Evolutionary conservation across 2,113 vertebrate genomes (phyloP).

Genomic region (Otis tarda): DNA sequence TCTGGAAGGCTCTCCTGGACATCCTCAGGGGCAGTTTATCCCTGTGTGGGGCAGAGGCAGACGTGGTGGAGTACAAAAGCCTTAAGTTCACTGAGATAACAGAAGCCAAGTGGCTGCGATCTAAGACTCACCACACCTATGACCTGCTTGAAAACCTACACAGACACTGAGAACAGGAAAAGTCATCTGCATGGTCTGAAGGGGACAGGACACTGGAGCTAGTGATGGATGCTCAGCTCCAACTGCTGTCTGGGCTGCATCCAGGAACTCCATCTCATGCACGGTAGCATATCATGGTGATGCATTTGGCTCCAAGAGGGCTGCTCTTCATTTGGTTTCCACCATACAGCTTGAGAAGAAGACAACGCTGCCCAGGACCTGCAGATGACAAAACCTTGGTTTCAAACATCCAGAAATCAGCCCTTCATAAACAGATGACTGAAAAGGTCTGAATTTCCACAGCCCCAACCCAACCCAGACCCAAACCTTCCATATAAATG

Average conservation of each 20-base stretch:
- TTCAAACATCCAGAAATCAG: not conserved
- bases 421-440: not conserved
- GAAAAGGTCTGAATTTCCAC: not conserved
- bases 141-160: not conserved
- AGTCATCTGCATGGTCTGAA: not conserved
- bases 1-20: not conserved
- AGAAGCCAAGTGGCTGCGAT: not conserved
- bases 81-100: not conserved
- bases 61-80: not conserved
- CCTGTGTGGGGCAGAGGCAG: not conserved
- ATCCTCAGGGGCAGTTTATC: not conserved
- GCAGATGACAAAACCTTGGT: not conserved
- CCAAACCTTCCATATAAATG: accelerated
- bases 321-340: not conserved
- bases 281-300: accelerated
- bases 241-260: not conserved
- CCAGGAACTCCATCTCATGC: not conserved
- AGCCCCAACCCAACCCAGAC: not conserved
- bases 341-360: not conserved
- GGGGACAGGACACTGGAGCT: not conserved
- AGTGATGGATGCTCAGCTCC: not conserved
- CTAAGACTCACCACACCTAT: not conserved
- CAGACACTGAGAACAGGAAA: not conserved
- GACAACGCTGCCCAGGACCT: not conserved
- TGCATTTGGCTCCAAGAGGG: not conserved